Conservation (phyloP, 2,113 vertebrate genomes). For the Gasterosteus nipponicus region DNA sequence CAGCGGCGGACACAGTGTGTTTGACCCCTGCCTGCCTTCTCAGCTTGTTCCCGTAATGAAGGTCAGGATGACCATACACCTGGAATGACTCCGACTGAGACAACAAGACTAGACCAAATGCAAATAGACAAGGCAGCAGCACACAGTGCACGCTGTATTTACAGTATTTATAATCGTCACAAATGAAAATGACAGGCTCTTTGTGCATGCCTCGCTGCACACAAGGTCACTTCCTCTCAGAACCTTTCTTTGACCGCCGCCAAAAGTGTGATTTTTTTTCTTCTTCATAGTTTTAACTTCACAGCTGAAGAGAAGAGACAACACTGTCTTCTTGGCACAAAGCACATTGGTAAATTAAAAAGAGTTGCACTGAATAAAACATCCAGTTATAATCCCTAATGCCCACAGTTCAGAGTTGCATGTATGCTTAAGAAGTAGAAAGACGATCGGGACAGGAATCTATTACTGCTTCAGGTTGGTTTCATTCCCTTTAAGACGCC, state of each 20-base stretch:
- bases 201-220: slow-evolving; percentile 30
- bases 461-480: slow-evolving; percentile 37
- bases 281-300: slow-evolving; percentile 49
- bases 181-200: slow-evolving; percentile 35
- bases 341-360: slow-evolving; percentile 58
- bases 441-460: slow-evolving; percentile 45
- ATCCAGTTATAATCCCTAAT: slow-evolving; percentile 44
- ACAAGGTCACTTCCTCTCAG: slow-evolving; percentile 17
- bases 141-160: slow-evolving; percentile 12
- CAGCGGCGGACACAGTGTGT: slow-evolving; percentile 20
- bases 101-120: slow-evolving; percentile 11
- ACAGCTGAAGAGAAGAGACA: slow-evolving; percentile 55
- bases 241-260: background rate
- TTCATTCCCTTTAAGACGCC: slow-evolving; percentile 32
- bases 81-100: slow-evolving; percentile 20
- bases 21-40: slow-evolving; percentile 64
- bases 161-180: background rate
- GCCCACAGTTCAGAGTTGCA: slow-evolving; percentile 40
- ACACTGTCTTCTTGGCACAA: slow-evolving; percentile 49
- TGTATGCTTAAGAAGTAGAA: slow-evolving; percentile 36
- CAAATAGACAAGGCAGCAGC: slow-evolving; percentile 9
- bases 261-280: slow-evolving; percentile 6
- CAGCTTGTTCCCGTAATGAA: slow-evolving; percentile 40
- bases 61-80: slow-evolving; percentile 45
- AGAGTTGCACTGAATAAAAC: slow-evolving; percentile 67